Percentiles rank a stretch among this genome's conserved stretches.
Evolutionary conservation across 2,113 vertebrate genomes (phyloP).

Genomic region (Ammodytes dubius): DNA sequence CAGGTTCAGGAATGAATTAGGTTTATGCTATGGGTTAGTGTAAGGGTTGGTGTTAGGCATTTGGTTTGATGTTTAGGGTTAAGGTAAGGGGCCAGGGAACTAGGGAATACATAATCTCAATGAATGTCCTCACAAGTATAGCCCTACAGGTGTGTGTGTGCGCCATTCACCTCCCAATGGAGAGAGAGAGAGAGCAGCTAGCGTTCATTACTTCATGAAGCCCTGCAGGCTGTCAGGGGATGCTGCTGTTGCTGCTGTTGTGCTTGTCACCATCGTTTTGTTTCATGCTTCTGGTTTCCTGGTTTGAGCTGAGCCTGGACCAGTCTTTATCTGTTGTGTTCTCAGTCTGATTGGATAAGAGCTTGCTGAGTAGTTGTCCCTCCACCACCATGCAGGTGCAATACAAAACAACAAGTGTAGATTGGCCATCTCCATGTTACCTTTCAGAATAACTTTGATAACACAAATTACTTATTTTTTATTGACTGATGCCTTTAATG

Average conservation of each 20-base stretch:
- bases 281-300: not conserved
- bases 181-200: conserved; percentile 21
- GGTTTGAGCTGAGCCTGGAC: conserved; percentile 13
- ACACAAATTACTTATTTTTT: not conserved
- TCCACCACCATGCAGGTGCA: conserved; percentile 1
- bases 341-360: conserved; percentile 4
- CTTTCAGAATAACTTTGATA: conserved; percentile 38
- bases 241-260: not conserved
- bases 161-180: conserved; percentile 37
- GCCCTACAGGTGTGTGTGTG: not conserved
- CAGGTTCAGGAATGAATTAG: too few relatives aligned
- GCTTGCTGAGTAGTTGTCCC: not conserved
- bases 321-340: not conserved
- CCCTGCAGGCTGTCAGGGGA: conserved; percentile 4
- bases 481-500: too few relatives aligned
- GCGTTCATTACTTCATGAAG: conserved; percentile 49
- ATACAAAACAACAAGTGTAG: conserved; percentile 11
- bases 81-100: too few relatives aligned
- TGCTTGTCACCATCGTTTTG: not conserved
- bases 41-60: too few relatives aligned
- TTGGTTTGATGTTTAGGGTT: too few relatives aligned
- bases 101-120: too few relatives aligned
- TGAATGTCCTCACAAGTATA: conserved; percentile 1
- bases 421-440: not conserved
- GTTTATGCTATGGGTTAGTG: too few relatives aligned